Base-by-base conservation (phyloP, 2,113 vertebrate species). In the Rhynchopsitta pachyrhyncha region DNA sequence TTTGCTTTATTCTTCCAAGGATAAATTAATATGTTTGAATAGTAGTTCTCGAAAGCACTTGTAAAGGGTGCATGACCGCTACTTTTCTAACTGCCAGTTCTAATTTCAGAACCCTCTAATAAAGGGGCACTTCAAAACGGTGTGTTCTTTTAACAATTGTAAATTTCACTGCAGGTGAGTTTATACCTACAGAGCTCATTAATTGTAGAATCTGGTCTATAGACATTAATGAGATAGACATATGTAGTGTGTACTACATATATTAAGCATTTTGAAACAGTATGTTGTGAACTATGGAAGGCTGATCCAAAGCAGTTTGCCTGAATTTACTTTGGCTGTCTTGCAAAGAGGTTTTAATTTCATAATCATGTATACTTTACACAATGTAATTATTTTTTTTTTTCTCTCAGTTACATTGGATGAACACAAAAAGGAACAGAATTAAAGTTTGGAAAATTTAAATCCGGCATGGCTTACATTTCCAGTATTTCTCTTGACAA, bases 401-500 rank as follows among this genome's bases (percentile, higher is more conserved):
- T 7, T 3, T 4, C 27, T 1, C 17, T 11, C 23, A 37, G 13
- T 70, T 19, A 44, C 20, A 47, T 15, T 59, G 49, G 59, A 55
- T 74, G 67, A 87, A 42, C 55, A 74, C 49, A 66, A 33, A 88
- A 76, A 92, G 42, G 50, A 90, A 47, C n/a, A 64, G 68, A 92
- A 83, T 59, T 90, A 27, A 90, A 92, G 78, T 82, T 28, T 70
- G 82, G 55, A 75, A 92, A 74, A 63, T n/a, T 52, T 86, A 81
- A 81, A 86, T 78, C 82, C 50, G 46, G 60, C n/a, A 41, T 60
- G 39, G 62, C 66, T 92, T 91, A 62, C 24, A 46, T 93, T 94
- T 86, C 28, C 80, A 93, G 44, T 73, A 80, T 88, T 96, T 91
- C 76, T 90, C 50, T 90, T 96, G 91, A 93, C 90, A 97, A 71